Conservation (phyloP, 2,888 invertebrate genomes). For the Galeopsomyia nigrocyanea region DNA sequence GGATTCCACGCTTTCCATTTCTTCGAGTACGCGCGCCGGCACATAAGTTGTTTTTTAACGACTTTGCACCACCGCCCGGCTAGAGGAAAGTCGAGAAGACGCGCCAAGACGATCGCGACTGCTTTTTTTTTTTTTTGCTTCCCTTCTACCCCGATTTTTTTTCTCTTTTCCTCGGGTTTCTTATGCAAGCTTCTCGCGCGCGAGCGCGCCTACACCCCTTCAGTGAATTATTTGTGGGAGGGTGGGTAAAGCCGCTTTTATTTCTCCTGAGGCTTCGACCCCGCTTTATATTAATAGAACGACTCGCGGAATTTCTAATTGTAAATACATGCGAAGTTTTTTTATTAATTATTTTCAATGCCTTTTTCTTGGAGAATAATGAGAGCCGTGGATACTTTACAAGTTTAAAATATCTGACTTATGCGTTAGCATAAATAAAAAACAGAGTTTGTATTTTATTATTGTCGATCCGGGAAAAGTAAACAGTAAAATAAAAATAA, state of each 20-base stretch:
- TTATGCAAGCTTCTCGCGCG: conserved; percentile 6
- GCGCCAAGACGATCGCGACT: neutral
- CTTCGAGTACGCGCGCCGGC: conserved; percentile 10
- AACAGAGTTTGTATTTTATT: too few relatives aligned
- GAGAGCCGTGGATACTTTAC: too few relatives aligned
- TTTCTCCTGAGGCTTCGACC: conserved; percentile 6
- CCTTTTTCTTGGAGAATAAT: too few relatives aligned
- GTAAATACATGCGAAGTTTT: neutral
- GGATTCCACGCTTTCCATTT: conserved; percentile 29
- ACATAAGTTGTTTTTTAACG: conserved; percentile 37
- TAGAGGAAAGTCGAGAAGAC: neutral
- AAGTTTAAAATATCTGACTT: too few relatives aligned
- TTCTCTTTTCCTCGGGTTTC: neutral
- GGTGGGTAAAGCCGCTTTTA: conserved; percentile 18
- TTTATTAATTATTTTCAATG: neutral
- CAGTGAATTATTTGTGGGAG: conserved; percentile 29
- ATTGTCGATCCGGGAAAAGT: too few relatives aligned
- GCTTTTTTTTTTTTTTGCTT: too few relatives aligned
- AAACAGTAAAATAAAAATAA: too few relatives aligned
- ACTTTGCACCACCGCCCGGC: conserved; percentile 12
- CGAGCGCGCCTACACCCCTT: neutral
- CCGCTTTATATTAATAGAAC: conserved; percentile 20
- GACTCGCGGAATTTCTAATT: neutral
- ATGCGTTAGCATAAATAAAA: too few relatives aligned
- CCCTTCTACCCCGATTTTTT: neutral